These are phyloP conservation scores for Mesitornis unicolor DNA, from an alignment of 2,113 vertebrate genomes.

Conservation along the genomic window DNA sequence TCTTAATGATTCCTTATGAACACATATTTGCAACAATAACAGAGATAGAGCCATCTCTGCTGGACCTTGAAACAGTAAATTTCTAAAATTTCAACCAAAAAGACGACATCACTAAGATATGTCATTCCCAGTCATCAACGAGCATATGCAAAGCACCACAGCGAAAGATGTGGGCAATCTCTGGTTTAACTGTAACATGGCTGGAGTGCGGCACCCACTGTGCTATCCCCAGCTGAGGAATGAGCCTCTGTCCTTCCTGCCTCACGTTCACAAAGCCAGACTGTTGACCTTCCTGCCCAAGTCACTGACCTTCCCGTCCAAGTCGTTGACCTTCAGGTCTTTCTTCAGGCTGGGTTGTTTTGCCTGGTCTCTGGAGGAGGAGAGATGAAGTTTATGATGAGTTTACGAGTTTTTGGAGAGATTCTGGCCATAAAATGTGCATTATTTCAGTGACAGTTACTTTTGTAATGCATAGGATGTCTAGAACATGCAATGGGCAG, in stretches of 20 bases:
- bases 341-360: neutral
- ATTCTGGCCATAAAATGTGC: neutral
- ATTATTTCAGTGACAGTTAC: neutral
- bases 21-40: neutral
- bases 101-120: rapidly evolving
- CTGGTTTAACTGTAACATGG: neutral
- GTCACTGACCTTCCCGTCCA: neutral
- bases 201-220: neutral
- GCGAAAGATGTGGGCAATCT: neutral
- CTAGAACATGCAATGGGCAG: neutral
- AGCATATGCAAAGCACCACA: neutral
- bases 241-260: neutral
- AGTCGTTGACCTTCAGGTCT: neutral
- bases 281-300: neutral
- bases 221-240: neutral
- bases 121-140: neutral
- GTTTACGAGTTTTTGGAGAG: neutral
- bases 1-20: neutral
- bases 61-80: neutral
- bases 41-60: neutral
- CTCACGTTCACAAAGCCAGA: neutral
- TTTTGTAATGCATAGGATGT: neutral
- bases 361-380: neutral
- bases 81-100: neutral
- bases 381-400: neutral